A percentile compares a stretch with the other conserved stretches of the same genome.
Evolutionary conservation across 2,888 invertebrate species (phyloP).

Genomic region (Mycogona germanica): DNA sequence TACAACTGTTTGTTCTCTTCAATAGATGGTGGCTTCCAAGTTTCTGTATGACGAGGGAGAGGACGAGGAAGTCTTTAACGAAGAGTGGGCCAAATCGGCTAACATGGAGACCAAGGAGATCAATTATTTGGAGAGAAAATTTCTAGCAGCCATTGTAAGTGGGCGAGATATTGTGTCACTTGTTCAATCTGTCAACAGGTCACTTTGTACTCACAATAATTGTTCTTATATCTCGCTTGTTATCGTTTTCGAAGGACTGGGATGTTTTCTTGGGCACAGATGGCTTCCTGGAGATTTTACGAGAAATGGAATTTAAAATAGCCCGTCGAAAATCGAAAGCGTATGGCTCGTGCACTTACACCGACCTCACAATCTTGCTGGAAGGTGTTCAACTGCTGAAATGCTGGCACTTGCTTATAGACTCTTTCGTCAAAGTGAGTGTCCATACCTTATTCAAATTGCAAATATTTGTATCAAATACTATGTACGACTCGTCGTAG

Average conservation of each 20-base stretch:
- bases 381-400: slow-evolving; percentile 31
- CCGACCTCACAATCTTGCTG: slow-evolving; percentile 52
- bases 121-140: slow-evolving; percentile 72
- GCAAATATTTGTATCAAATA: neutral
- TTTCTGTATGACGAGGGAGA: slow-evolving; percentile 88
- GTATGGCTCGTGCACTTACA: slow-evolving; percentile 72
- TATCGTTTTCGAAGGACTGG: slow-evolving; percentile 54
- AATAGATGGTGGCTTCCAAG: slow-evolving; percentile 90
- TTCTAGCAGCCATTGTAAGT: slow-evolving; percentile 72
- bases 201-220: neutral
- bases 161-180: neutral
- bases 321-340: slow-evolving; percentile 56
- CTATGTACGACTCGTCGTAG: neutral
- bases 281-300: slow-evolving; percentile 59
- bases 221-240: neutral
- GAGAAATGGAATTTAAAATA: slow-evolving; percentile 53
- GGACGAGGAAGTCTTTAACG: slow-evolving; percentile 78
- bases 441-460: neutral
- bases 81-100: slow-evolving; percentile 85
- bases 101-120: slow-evolving; percentile 57
- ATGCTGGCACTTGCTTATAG: slow-evolving; percentile 36
- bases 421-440: slow-evolving; percentile 38
- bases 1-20: slow-evolving; percentile 25
- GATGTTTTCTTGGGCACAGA: slow-evolving; percentile 63
- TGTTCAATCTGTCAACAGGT: neutral